These are phyloP conservation scores for Dicranocentrus wangi DNA, from an alignment of 2,888 invertebrate species.

Conservation along the genomic window DNA sequence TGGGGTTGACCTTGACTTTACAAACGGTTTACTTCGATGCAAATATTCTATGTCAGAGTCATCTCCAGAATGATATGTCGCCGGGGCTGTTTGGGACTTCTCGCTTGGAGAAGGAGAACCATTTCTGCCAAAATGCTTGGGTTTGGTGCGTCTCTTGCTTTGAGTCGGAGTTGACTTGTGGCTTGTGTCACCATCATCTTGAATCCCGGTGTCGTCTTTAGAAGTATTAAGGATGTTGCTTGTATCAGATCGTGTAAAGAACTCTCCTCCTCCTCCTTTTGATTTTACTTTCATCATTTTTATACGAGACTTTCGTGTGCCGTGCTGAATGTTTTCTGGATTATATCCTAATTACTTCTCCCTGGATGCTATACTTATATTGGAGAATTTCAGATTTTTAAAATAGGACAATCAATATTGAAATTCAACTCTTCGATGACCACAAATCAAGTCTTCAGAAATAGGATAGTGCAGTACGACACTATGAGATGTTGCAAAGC, in stretches of 20 bases:
- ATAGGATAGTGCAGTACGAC: too few relatives aligned
- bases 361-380: too few relatives aligned
- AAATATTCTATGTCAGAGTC: too few relatives aligned
- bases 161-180: constrained; percentile 21
- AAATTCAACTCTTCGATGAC: background rate
- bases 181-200: constrained; percentile 13
- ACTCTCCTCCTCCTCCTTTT: constrained; percentile 14
- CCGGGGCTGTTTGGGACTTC: background rate
- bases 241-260: constrained; percentile 26
- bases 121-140: background rate
- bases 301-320: too few relatives aligned
- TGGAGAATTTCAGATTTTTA: too few relatives aligned
- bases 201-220: background rate
- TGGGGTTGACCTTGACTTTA: background rate
- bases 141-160: background rate
- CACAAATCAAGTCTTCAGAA: too few relatives aligned
- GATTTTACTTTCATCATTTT: too few relatives aligned
- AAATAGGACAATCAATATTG: background rate
- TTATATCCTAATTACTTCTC: too few relatives aligned
- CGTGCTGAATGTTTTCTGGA: too few relatives aligned
- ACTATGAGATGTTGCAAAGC: too few relatives aligned
- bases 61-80: background rate
- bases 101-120: background rate
- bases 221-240: background rate
- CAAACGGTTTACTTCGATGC: constrained; percentile 2